Evolutionary conservation across 2,113 vertebrate genomes (phyloP), one percentile per base, ranked within the genome.

Genomic region (Petroica traversi): DNA sequence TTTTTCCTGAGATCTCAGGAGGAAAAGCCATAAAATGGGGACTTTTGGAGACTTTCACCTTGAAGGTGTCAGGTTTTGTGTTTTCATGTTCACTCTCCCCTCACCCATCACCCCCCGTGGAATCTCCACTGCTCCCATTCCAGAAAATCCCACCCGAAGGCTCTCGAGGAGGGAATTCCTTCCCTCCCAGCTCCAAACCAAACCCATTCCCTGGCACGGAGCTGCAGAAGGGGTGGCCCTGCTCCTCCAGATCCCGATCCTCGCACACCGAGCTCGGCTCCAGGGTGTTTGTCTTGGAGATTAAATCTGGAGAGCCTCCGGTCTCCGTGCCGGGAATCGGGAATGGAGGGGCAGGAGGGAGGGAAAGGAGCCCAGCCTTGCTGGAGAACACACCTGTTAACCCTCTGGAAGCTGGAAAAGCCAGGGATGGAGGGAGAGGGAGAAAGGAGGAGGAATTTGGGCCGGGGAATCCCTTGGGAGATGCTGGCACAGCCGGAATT

Each of bases 281-380:
- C 80, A 11, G 55, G 23, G 0, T 98, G 97, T 98, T 98, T 98
- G 96, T 97, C 94, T 98, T 98, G 97, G 98, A 98, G 97, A 97
- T 83, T 78, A 66, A 73, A 95, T 89, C 95, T 89, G 62, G 93
- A 96, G 95, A 79, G 93, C 68, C 86, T 93, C 92, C 2, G 57
- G 86, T 61, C 92, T 61, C 92, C 83, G 0, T 83, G 94, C 91
- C 10, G 72, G 93, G 91, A 95, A 86, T 57, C 10, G 72, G 93
- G 91, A 95, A 86, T 57, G 69, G 85, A 85, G 83, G 76, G 77
- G 72, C 4, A 82, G 81, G 79, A 93, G 73, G 91, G 84, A 93
- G 76, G 95, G 92, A 48, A 40, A 54, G 82, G 71, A 72, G 19
- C 68, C 57, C 62, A 29, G 92, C 79, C 92, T 94, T 5, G 63